These are phyloP conservation scores for Hipparchia semele DNA, from an alignment of 2,888 invertebrate species.

Conservation along the genomic window DNA sequence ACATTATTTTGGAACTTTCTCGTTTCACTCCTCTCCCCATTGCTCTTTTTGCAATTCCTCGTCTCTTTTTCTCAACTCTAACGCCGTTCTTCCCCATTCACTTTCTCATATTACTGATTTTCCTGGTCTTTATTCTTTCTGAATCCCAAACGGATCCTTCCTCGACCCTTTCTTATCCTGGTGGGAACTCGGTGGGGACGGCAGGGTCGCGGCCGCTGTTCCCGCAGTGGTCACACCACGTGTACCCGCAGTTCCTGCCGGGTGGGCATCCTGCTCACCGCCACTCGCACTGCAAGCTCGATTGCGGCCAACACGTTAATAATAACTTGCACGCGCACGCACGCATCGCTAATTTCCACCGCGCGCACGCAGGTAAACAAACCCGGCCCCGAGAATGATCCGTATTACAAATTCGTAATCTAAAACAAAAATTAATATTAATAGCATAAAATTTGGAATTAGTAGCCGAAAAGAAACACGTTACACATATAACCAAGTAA, in stretches of 20 bases:
- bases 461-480: too few relatives aligned
- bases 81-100: background rate
- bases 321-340: slow-evolving; percentile 78
- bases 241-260: slow-evolving; percentile 96
- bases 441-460: too few relatives aligned
- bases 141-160: background rate
- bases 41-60: background rate
- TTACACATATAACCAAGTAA: too few relatives aligned
- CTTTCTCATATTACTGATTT: background rate
- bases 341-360: slow-evolving; percentile 81
- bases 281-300: slow-evolving; percentile 84
- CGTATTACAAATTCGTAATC: slow-evolving; percentile 50
- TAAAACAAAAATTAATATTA: background rate
- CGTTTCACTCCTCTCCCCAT: background rate
- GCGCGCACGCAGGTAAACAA: slow-evolving; percentile 81
- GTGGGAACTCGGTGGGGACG: slow-evolving; percentile 13
- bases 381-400: slow-evolving; percentile 56
- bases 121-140: background rate
- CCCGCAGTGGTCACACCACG: slow-evolving; percentile 97
- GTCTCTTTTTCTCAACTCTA: background rate
- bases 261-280: slow-evolving; percentile 90
- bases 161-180: slow-evolving; percentile 8
- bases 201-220: slow-evolving; percentile 91
- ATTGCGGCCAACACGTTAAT: slow-evolving; percentile 78
- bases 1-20: too few relatives aligned